These are phyloP conservation scores for Littorina saxatilis DNA, from an alignment of 1,140 invertebrate genomes.

Conservation along the genomic window DNA sequence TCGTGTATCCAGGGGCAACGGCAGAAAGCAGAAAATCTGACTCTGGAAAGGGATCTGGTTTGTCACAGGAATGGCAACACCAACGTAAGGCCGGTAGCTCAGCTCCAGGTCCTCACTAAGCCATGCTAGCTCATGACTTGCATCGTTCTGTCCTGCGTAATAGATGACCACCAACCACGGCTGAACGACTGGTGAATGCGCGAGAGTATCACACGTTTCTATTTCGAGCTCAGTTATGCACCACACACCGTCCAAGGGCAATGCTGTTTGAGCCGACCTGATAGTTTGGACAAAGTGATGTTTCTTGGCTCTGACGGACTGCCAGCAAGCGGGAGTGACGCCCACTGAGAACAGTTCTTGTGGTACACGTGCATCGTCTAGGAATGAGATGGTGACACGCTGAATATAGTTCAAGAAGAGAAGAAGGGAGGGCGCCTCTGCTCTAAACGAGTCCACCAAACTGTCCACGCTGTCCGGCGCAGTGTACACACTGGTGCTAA, in stretches of 20 bases:
- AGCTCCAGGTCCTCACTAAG: conserved; percentile 10
- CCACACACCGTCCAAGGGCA: not conserved
- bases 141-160: not conserved
- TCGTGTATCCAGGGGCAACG: conserved; percentile 59
- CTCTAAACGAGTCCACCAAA: conserved; percentile 50
- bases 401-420: conserved; percentile 53
- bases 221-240: not conserved
- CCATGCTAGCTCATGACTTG: not conserved
- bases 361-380: no score
- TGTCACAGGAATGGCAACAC: conserved; percentile 34
- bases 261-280: not conserved
- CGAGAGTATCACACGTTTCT: not conserved
- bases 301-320: not conserved
- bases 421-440: conserved; percentile 46
- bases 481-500: conserved; percentile 48
- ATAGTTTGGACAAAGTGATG: conserved; percentile 4
- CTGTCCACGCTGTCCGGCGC: conserved; percentile 42
- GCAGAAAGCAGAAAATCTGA: conserved; percentile 70
- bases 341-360: conserved; percentile 2
- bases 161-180: conserved; percentile 29
- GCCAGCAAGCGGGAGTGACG: not conserved
- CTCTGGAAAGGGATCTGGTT: conserved; percentile 9
- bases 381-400: not conserved
- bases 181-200: not conserved
- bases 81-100: conserved; percentile 20